Evolutionary conservation across 2,888 invertebrate species (phyloP).

Genomic region (Eudemis profundana): DNA sequence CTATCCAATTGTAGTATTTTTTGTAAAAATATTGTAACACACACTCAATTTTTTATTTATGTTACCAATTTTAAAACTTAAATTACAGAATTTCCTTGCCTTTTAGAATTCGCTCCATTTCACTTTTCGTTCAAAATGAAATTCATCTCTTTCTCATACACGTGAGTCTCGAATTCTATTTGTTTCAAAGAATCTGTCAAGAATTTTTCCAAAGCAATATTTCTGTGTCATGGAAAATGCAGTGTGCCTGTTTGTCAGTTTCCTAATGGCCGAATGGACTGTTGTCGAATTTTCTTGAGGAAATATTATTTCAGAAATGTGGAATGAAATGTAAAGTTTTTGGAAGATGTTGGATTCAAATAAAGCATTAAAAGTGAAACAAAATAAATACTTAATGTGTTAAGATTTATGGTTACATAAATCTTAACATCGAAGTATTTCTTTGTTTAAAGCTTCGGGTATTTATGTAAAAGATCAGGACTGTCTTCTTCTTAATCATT

Average conservation of each 20-base stretch:
- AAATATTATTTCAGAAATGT: neutral
- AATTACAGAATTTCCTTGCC: neutral
- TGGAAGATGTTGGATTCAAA: too few species aligned
- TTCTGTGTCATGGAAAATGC: constrained; percentile 28
- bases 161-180: constrained; percentile 19
- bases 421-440: too few species aligned
- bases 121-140: constrained; percentile 4
- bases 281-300: neutral
- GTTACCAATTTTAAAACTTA: too few species aligned
- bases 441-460: too few species aligned
- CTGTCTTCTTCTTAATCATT: too few species aligned
- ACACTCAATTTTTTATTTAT: too few species aligned
- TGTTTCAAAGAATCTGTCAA: constrained; percentile 21
- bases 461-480: too few species aligned
- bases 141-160: constrained; percentile 13
- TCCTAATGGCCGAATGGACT: constrained; percentile 3
- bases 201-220: constrained; percentile 27
- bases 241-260: constrained; percentile 16
- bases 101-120: constrained; percentile 7
- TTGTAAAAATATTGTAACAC: too few species aligned
- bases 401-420: too few species aligned
- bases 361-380: too few species aligned
- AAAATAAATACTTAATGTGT: too few species aligned
- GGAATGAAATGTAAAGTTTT: neutral
- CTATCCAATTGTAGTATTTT: too few species aligned